These are phyloP conservation scores for Ammodytes dubius DNA, from an alignment of 2,113 vertebrate species.

Conservation along the genomic window DNA sequence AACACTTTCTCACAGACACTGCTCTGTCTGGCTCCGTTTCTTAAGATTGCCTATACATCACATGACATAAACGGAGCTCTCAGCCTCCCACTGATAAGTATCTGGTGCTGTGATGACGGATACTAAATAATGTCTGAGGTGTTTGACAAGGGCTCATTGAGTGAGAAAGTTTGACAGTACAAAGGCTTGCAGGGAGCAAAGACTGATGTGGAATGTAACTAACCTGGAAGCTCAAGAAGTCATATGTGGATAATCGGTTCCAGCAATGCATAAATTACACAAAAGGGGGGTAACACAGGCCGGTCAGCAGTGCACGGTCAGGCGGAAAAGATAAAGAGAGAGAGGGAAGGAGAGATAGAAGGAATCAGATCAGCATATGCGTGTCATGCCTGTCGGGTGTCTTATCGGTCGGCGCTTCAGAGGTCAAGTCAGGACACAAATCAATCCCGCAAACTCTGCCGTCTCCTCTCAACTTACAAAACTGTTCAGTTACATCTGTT, in stretches of 20 bases:
- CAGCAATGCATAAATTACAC: constrained; percentile 63
- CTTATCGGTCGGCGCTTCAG: constrained; percentile 53
- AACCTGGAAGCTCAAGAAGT: constrained; percentile 68
- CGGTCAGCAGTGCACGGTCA: constrained; percentile 37
- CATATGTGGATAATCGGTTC: constrained; percentile 65
- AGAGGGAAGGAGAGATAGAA: neutral
- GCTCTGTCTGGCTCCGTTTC: constrained; percentile 36
- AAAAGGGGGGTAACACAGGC: constrained; percentile 17
- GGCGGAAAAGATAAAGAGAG: constrained; percentile 51
- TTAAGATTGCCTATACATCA: constrained; percentile 29
- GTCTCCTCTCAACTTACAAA: constrained; percentile 65
- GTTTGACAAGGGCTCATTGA: constrained; percentile 31
- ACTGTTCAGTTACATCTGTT: constrained; percentile 75
- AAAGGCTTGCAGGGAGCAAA: constrained; percentile 52
- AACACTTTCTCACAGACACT: constrained; percentile 32
- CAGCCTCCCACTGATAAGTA: constrained; percentile 16
- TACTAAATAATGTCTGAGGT: constrained; percentile 50
- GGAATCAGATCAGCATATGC: constrained; percentile 37
- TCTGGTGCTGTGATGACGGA: constrained; percentile 35
- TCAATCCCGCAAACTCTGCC: constrained; percentile 48
- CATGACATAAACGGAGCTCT: constrained; percentile 43
- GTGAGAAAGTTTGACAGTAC: constrained; percentile 48
- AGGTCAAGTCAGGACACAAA: constrained; percentile 75
- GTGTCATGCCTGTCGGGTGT: constrained; percentile 34
- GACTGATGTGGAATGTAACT: constrained; percentile 73